These are phyloP conservation scores for Coenobita brevimanus DNA, from an alignment of 1,140 invertebrate species.

Conservation along the genomic window DNA sequence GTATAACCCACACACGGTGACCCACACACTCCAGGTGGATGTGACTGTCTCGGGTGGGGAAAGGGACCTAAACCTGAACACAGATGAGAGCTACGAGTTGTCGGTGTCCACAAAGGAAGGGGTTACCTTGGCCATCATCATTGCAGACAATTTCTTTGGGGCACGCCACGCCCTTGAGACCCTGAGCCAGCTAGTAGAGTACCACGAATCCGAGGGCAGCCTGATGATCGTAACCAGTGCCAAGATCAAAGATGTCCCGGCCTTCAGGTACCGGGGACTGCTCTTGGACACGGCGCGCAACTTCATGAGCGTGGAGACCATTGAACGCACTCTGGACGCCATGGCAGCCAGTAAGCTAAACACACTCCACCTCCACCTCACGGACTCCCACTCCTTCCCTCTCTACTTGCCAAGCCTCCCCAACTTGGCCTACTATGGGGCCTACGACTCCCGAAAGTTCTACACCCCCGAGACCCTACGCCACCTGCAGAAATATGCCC, in stretches of 20 bases:
- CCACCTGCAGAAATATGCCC: slow-evolving; percentile 82
- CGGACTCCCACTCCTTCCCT: slow-evolving; percentile 90
- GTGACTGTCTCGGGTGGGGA: neutral
- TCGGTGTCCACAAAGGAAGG: neutral
- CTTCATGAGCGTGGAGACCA: slow-evolving; percentile 80
- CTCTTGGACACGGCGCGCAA: slow-evolving; percentile 69
- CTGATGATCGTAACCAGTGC: slow-evolving; percentile 60
- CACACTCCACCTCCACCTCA: slow-evolving; percentile 93
- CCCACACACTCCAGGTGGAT: slow-evolving; percentile 7
- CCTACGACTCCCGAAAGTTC: slow-evolving; percentile 77
- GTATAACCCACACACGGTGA: neutral
- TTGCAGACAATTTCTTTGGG: slow-evolving; percentile 71
- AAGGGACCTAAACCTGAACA: slow-evolving; percentile 46
- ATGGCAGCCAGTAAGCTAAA: slow-evolving; percentile 89
- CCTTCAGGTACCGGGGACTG: slow-evolving; percentile 66
- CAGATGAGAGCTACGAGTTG: slow-evolving; percentile 55
- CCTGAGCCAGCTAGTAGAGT: slow-evolving; percentile 71
- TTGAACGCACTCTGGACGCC: slow-evolving; percentile 84
- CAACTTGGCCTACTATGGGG: slow-evolving; percentile 81
- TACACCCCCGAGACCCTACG: slow-evolving; percentile 83
- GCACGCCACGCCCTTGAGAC: slow-evolving; percentile 72
- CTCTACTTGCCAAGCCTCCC: slow-evolving; percentile 82
- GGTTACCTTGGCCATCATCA: slow-evolving; percentile 70
- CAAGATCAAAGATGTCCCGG: slow-evolving; percentile 57
- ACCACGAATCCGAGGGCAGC: slow-evolving; percentile 56